Evolutionary conservation across 1,140 invertebrate species (phyloP).

Genomic region (Sminthurides bifidus): DNA sequence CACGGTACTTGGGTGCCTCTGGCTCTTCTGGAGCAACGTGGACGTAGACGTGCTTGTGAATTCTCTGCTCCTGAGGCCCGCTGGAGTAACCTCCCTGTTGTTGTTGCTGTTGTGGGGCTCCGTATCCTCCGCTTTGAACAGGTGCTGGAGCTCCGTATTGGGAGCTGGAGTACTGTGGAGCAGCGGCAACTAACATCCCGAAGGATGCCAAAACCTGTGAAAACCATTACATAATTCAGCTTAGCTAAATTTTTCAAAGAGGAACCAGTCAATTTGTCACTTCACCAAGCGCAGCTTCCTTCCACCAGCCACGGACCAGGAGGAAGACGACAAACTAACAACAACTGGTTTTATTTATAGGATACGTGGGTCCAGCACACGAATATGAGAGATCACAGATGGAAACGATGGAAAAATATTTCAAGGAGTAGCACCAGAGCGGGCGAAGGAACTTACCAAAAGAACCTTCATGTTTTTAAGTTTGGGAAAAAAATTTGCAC

Average conservation of each 20-base stretch:
- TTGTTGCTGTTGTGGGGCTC: background rate
- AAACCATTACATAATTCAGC: no score
- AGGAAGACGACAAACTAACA: no score
- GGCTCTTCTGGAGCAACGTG: conserved; percentile 19
- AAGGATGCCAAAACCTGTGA: background rate
- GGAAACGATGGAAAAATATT: no score
- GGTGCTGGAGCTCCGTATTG: conserved; percentile 9
- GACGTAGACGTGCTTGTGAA: conserved; percentile 18
- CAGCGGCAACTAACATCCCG: conserved; percentile 8
- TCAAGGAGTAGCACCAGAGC: background rate
- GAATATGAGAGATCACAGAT: no score
- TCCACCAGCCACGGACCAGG: no score
- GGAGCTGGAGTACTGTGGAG: conserved; percentile 11
- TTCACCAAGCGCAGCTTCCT: no score
- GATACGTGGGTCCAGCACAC: no score
- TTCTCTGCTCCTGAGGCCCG: background rate
- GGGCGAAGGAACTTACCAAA: background rate
- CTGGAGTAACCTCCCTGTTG: background rate
- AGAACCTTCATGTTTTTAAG: conserved; percentile 1
- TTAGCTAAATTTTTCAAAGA: no score
- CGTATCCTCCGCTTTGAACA: background rate
- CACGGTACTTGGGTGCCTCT: conserved; percentile 3
- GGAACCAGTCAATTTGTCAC: no score
- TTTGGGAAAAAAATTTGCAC: background rate
- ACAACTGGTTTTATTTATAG: no score